Evolutionary conservation across 2,797 vertebrate species (phyloP).

Genomic region (Platalea minor): DNA sequence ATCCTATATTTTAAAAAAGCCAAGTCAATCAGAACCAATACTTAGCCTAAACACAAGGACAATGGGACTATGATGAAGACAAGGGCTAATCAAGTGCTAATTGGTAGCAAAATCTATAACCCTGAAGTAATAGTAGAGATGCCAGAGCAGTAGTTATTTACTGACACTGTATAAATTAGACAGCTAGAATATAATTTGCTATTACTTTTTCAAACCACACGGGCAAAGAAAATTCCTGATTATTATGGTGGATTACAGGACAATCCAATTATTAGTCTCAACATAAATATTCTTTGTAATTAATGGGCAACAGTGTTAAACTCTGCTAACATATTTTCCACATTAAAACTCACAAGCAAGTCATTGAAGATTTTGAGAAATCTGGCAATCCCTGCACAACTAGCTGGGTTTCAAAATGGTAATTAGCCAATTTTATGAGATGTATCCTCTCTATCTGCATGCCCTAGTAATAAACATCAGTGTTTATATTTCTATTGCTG

Average conservation of each 20-base stretch:
- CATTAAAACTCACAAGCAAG: not conserved
- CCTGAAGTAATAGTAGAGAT: not conserved
- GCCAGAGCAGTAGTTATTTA: not conserved
- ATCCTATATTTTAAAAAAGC: not conserved
- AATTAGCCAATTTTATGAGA: not conserved
- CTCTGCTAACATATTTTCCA: not conserved
- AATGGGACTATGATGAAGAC: not conserved
- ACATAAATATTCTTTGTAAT: not conserved
- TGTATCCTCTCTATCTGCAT: not conserved
- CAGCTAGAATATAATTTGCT: not conserved
- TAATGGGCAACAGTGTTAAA: not conserved
- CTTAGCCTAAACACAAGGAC: not conserved
- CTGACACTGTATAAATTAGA: not conserved
- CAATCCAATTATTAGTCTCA: conserved; percentile 6
- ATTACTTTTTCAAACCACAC: not conserved
- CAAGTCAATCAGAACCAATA: not conserved
- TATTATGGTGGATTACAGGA: conserved; percentile 2
- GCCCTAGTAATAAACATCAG: not conserved
- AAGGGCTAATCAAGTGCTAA: conserved; percentile 9
- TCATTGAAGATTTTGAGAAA: not conserved
- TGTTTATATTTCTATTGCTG: not conserved
- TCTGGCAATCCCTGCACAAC: not conserved
- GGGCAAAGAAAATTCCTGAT: not conserved
- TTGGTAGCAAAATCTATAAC: not conserved
- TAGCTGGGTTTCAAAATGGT: not conserved